These are phyloP conservation scores for Hydrozoanthus tunicans DNA, from an alignment of 64 coral and sea anemone species.

Conservation along the genomic window DNA sequence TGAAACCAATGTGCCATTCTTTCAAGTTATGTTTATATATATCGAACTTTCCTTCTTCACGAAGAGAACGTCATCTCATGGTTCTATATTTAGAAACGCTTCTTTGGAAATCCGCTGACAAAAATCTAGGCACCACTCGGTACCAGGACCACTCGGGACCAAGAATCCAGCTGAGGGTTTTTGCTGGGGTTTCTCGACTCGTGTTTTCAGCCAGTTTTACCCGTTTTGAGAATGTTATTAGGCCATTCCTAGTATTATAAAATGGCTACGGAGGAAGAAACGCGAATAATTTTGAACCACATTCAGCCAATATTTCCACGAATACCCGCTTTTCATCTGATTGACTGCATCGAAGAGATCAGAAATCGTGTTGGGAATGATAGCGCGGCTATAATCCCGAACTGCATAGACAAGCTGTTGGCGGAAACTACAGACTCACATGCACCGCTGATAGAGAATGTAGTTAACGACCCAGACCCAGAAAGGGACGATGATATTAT, in stretches of 20 bases:
- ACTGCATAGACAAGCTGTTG: slow-evolving; percentile 63
- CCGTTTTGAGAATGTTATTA: neutral
- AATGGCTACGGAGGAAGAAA: slow-evolving; percentile 59
- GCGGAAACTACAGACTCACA: neutral
- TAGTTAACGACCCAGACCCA: neutral
- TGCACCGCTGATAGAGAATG: neutral
- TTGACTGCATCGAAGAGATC: slow-evolving; percentile 58
- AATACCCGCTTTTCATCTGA: slow-evolving; percentile 35
- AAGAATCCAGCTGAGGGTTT: too few species aligned
- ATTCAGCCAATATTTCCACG: slow-evolving; percentile 88
- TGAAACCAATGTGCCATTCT: slow-evolving; percentile 99
- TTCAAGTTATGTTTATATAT: neutral
- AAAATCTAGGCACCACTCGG: neutral
- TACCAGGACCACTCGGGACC: too few species aligned
- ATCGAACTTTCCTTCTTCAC: neutral
- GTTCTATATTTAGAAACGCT: slow-evolving; percentile 31
- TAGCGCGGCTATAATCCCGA: slow-evolving; percentile 45
- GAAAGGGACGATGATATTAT: slow-evolving; percentile 62
- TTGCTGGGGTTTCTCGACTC: too few species aligned
- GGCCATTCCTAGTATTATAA: neutral
- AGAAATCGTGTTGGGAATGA: slow-evolving; percentile 56
- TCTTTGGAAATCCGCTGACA: neutral
- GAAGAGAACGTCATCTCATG: neutral
- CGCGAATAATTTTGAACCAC: slow-evolving; percentile 55
- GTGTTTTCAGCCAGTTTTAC: neutral